Evolutionary conservation across 2,797 vertebrate species (phyloP), one percentile per base, ranked within the genome.

Genomic region (Halcyon badia): DNA sequence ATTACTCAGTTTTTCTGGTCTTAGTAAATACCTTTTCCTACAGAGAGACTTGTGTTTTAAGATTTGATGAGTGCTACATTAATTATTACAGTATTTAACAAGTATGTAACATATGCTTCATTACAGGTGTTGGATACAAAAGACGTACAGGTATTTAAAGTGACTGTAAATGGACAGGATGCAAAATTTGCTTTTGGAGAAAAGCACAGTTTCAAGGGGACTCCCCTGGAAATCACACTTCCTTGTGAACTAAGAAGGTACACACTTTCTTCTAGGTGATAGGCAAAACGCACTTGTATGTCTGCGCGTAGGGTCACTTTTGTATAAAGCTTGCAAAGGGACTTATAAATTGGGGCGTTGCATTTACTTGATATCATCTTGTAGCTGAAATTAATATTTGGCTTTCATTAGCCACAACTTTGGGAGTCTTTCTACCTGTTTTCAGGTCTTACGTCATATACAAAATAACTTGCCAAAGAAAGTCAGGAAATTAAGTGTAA

Each of bases 221-320:
- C 98, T 0, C 99, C 99, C 2, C 85, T 99, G 97, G 98, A 99
- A 90, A 99, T 99, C 97, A 98, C 81, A 0, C 96, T 99, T 96
- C 99, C 99, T 62, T 98, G 98, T 89, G 98, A 99, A 35, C 97
- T 99, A 49, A 99, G 98, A 96, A 99, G 99, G 99, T 99, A 98
- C 94, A 60, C 1, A 1, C 48, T 31, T 83, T 52, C 4, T 16
- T 65, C 49, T 83, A 13, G 11, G 18, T 68, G 10, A 16, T 72
- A 94, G 90, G 33, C 61, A 65, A n/a, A 94, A 69, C 3, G 11
- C 14, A 10, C 20, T 44, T 44, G 6, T 25, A 0, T 22, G 46
- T 41, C 48, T 91, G 20, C 9, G 31, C 69, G 21, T n/a, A 73
- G 25, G 3, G 10, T 66, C 1, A 51, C 14, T 15, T 0, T 49